Base-by-base conservation (phyloP, 2,113 vertebrate genomes). In the Anolis sagrei region DNA sequence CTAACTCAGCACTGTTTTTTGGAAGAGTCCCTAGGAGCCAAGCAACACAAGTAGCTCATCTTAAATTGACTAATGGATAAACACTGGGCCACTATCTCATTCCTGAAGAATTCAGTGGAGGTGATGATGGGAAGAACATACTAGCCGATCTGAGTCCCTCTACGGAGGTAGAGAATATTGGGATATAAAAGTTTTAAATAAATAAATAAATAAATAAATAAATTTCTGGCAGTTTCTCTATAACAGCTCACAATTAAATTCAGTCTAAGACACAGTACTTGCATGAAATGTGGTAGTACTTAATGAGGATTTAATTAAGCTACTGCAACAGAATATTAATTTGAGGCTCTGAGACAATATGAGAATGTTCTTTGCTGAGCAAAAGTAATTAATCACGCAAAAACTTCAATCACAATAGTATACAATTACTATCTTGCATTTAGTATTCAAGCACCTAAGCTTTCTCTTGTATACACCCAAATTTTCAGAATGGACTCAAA, bases 281-380 rank as follows among this genome's bases (percentile, higher is more conserved):
- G 44, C 23, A 76, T 70, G 66, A 81, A 81, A 69, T 68, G 58
- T 61, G 73, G 49, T 70, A 73, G 69, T 89, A 83, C 76, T 1
- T 76, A 91, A 39, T 29, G 76, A 86, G n/a, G 80, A 29, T 81
- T 93, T 88, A 89, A 91, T 89, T 89, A 85, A 92, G 51, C 66
- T 82, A 61, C 74, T 66, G 4, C 76, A 83, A 86, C 51, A 80
- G 16, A 83, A 86, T 70, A 29, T 87, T 87, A 80, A 88, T 75
- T 4, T 70, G 77, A 84, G 82, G 79, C 85, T 62, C 73, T 9
- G 76, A 83, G n/a, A 10, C 51, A 75, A 29, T 51, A 83, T 19
- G 29, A 16, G 32, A 44, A 27, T 5, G 74, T 76, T 81, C 72
- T 36, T n/a, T 39, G 4, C 32, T 84, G 44, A 54, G 21, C 58